Evolutionary conservation across 2,888 invertebrate species (phyloP).

Genomic region (Leucophenga montana): DNA sequence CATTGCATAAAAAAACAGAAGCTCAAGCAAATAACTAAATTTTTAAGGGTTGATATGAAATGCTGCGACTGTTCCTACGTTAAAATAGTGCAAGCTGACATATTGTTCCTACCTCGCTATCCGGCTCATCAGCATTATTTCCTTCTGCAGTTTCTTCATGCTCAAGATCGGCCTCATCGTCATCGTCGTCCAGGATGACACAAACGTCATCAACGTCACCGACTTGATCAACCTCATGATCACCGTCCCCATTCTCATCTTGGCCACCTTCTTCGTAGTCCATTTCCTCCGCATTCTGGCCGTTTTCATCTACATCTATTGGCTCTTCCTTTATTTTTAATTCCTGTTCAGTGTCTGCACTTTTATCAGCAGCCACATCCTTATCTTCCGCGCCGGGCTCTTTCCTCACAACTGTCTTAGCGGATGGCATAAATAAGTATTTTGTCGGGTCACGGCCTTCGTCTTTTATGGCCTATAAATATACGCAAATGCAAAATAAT

Average conservation of each 20-base stretch:
- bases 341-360: constrained; percentile 60
- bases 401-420: constrained; percentile 21
- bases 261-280: background rate
- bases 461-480: constrained; percentile 77
- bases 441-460: constrained; percentile 84
- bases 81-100: no score
- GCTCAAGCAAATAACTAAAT: no score
- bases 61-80: no score
- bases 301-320: constrained; percentile 40
- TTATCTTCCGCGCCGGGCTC: background rate
- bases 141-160: constrained; percentile 47
- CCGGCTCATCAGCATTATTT: constrained; percentile 39
- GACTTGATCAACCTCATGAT: constrained; percentile 62
- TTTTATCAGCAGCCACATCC: background rate
- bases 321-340: constrained; percentile 55
- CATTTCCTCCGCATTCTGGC: background rate
- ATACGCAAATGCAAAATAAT: no score
- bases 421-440: constrained; percentile 76
- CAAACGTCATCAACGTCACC: constrained; percentile 64
- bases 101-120: background rate
- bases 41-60: no score
- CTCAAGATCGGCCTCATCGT: constrained; percentile 45
- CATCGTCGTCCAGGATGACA: constrained; percentile 61
- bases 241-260: constrained; percentile 48
- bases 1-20: no score